Percentiles rank a stretch among this genome's conserved stretches.
Evolutionary conservation across 2,113 vertebrate genomes (phyloP).

Genomic region (Saiga tatarica): DNA sequence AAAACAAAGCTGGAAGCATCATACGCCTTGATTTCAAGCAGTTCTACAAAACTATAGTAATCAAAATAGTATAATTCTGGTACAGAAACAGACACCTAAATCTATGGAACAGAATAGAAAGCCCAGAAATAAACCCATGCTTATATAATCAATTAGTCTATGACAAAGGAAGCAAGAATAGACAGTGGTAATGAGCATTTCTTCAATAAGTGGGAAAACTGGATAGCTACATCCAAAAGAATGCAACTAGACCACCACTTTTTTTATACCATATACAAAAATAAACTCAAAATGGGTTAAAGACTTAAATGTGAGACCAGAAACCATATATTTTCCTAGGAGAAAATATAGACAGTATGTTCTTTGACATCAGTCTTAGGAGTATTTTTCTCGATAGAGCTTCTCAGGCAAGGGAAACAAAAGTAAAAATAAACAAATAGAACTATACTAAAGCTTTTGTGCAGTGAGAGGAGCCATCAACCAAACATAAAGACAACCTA

Average conservation of each 20-base stretch:
- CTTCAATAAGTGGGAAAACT: neutral
- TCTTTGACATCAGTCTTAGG: neutral
- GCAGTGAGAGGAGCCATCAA: neutral
- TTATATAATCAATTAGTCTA: neutral
- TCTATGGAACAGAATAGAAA: neutral
- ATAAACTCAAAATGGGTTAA: neutral
- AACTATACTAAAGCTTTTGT: neutral
- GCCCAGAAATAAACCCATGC: neutral
- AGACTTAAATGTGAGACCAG: neutral
- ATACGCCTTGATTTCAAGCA: neutral
- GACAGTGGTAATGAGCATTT: neutral
- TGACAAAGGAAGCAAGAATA: neutral
- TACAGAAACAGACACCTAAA: neutral
- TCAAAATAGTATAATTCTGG: neutral
- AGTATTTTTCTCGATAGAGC: neutral
- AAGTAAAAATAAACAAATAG: neutral
- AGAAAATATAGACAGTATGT: neutral
- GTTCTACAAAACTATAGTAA: neutral
- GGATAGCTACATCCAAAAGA: neutral
- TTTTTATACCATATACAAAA: neutral
- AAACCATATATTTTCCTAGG: neutral
- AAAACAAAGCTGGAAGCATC: neutral
- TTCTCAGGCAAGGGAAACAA: neutral
- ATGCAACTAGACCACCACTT: neutral
- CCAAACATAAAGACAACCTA: neutral